These are phyloP conservation scores for Ictalurus punctatus DNA, from an alignment of 2,113 vertebrate genomes.

Conservation along the genomic window DNA sequence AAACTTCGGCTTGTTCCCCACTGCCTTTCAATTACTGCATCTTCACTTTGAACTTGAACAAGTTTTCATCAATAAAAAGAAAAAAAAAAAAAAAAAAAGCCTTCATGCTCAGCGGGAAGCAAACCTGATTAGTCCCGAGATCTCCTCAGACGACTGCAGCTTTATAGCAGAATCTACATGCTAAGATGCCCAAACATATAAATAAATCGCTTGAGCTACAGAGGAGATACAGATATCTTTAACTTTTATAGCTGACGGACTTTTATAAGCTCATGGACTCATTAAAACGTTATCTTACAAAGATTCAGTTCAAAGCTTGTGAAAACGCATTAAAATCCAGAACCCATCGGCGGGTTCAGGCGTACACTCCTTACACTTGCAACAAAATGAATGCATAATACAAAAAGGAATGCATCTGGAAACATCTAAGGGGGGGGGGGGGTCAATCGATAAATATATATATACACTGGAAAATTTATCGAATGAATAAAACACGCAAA, in stretches of 20 bases:
- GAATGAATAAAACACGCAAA: not conserved
- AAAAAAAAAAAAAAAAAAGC: too few species aligned
- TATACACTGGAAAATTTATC: not conserved
- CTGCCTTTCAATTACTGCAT: not conserved
- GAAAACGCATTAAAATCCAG: not conserved
- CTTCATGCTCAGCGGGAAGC: not conserved
- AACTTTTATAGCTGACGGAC: not conserved
- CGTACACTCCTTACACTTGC: not conserved
- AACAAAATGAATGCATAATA: not conserved
- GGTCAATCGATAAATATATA: not conserved
- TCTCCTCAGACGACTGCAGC: not conserved
- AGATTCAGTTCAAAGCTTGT: not conserved
- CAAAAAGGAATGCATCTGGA: not conserved
- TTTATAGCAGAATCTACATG: conserved; percentile 7
- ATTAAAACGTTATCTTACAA: not conserved
- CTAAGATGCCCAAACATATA: conserved; percentile 17
- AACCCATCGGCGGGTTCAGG: not conserved
- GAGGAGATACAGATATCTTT: not conserved
- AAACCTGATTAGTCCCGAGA: not conserved
- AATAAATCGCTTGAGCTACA: not conserved
- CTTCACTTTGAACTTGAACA: not conserved
- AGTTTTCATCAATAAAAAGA: too few species aligned
- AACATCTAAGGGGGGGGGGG: too few species aligned
- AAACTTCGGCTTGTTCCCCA: too few species aligned
- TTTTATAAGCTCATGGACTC: not conserved